Conservation (phyloP, 2,113 vertebrate genomes). For the Callipepla californica region DNA sequence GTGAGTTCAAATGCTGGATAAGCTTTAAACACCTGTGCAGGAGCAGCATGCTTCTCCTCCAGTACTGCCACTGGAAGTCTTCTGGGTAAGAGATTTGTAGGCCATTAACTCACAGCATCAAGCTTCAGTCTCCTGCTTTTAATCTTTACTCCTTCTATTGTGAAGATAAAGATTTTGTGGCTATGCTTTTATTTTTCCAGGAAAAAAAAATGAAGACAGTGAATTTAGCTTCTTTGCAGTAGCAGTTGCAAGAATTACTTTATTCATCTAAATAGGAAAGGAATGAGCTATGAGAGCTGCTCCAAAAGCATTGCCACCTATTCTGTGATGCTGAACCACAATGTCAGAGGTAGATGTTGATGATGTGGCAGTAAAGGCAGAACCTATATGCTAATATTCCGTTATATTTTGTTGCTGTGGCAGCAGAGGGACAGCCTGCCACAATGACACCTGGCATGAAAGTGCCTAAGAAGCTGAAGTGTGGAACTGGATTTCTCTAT, state of each 20-base stretch:
- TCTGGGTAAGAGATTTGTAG: not conserved
- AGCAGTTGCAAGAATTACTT: not conserved
- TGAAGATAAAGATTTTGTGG: not conserved
- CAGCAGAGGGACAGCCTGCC: no score
- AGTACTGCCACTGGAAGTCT: not conserved
- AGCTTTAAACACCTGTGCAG: not conserved
- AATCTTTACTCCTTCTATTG: accelerated
- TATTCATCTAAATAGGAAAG: not conserved
- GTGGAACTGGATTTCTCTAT: no score
- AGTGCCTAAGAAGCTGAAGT: no score
- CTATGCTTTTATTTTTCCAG: not conserved
- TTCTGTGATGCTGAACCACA: no score
- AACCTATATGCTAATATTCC: no score
- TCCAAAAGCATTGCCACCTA: no score
- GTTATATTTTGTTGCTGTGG: no score
- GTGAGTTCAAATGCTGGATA: not conserved
- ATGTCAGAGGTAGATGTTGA: no score
- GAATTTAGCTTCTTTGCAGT: not conserved
- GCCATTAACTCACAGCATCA: not conserved
- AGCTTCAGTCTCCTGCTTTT: not conserved
- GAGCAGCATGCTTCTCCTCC: not conserved
- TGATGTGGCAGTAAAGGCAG: no score
- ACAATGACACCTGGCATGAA: no score
- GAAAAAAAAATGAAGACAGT: not conserved
- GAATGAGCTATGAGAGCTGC: not conserved